Evolutionary conservation across 2,113 vertebrate species (phyloP).

Genomic region (Macrotus californicus): DNA sequence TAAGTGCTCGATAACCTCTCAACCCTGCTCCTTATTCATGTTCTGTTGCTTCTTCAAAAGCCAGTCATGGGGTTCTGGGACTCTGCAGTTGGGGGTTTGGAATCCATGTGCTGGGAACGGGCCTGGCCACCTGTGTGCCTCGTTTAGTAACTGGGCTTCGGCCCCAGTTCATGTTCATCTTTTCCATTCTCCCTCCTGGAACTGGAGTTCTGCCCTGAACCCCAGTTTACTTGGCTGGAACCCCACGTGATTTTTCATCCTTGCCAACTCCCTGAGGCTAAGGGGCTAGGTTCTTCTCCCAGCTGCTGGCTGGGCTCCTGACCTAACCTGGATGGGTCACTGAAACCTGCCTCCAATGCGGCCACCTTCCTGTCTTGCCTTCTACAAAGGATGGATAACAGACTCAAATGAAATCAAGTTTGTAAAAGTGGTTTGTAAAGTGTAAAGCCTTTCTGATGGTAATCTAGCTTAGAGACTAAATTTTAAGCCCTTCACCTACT

Average conservation of each 20-base stretch:
- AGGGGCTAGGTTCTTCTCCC: not conserved
- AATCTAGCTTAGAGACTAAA: not conserved
- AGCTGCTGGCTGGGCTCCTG: not conserved
- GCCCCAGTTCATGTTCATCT: not conserved
- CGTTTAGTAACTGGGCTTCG: not conserved
- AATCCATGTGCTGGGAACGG: not conserved
- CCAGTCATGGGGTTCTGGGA: not conserved
- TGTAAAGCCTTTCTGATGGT: not conserved
- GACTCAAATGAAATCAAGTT: not conserved
- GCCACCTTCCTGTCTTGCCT: not conserved
- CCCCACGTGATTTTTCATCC: not conserved
- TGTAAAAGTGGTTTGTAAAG: not conserved
- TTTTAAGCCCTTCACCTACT: not conserved
- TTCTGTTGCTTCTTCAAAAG: not conserved
- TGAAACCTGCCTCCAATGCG: not conserved
- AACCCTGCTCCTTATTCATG: not conserved
- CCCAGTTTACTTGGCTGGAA: not conserved
- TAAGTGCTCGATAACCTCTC: not conserved
- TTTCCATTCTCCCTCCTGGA: not conserved
- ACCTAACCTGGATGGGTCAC: not conserved
- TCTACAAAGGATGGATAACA: not conserved
- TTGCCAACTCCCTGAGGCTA: not conserved
- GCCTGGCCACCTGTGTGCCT: not conserved
- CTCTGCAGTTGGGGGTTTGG: not conserved
- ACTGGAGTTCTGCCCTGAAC: slow-evolving; percentile 15